A percentile compares a stretch with the other conserved stretches of the same genome.
phyloP scores from a whole-genome alignment of 2,888 invertebrate genomes.

The Ochropacha duplaris region DNA sequence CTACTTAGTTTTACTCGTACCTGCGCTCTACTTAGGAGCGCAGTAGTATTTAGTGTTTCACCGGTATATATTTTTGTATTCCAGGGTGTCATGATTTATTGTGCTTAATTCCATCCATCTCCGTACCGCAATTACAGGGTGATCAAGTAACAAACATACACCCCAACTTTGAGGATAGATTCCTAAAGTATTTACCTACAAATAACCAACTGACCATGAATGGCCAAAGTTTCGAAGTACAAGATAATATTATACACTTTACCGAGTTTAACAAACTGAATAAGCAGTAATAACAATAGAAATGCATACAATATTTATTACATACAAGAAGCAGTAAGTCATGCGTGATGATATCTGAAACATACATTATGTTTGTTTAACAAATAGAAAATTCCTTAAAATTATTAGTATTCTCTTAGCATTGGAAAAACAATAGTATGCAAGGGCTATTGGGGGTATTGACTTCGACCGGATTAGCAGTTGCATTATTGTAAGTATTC shows the following conservation, averaged over 20 bases:
- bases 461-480: conserved; percentile 34
- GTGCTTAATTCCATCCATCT: too few species aligned
- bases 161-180: too few species aligned
- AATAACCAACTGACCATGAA: neutral
- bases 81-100: too few species aligned
- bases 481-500: conserved; percentile 40
- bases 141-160: too few species aligned
- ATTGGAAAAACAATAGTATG: conserved; percentile 40
- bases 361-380: conserved; percentile 28
- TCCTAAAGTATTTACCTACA: conserved; percentile 3
- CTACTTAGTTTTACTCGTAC: too few species aligned
- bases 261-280: neutral
- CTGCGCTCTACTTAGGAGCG: too few species aligned
- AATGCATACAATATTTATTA: neutral
- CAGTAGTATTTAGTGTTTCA: too few species aligned
- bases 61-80: too few species aligned
- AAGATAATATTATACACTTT: neutral
- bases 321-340: neutral
- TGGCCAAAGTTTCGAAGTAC: neutral
- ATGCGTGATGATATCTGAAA: conserved; percentile 17
- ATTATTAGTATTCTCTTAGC: conserved; percentile 35
- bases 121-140: too few species aligned
- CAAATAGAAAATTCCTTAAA: conserved; percentile 34
- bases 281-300: neutral
- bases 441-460: conserved; percentile 47